These are phyloP conservation scores for Rutilus rutilus DNA, from an alignment of 2,113 vertebrate genomes.

Conservation along the genomic window DNA sequence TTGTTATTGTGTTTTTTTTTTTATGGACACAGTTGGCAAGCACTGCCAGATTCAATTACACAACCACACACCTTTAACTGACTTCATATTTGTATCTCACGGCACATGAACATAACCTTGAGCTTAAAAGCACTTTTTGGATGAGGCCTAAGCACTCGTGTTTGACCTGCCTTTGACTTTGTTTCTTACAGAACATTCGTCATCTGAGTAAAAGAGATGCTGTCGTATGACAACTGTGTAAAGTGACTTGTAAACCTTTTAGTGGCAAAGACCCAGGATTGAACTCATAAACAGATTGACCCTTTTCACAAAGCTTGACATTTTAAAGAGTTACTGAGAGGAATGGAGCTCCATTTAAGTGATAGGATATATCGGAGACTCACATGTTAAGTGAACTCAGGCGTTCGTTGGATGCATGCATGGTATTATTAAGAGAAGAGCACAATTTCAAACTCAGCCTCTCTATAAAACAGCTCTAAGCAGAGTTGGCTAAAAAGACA, in stretches of 20 bases:
- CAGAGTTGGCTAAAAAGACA: neutral
- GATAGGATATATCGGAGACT: neutral
- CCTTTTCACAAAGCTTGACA: conserved; percentile 20
- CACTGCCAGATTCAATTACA: neutral
- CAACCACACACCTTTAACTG: neutral
- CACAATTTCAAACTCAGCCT: neutral
- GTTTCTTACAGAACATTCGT: neutral
- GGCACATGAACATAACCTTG: neutral
- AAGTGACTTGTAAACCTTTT: conserved; percentile 21
- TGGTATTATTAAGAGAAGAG: neutral
- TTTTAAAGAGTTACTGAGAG: conserved; percentile 23
- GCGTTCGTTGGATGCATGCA: neutral
- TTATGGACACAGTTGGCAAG: neutral
- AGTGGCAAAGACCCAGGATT: neutral
- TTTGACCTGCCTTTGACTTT: neutral
- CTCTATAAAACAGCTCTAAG: conserved; percentile 8
- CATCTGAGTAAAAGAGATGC: neutral
- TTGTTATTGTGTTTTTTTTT: no score
- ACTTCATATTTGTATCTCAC: neutral
- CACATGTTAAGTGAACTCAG: neutral
- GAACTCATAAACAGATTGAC: conserved; percentile 11
- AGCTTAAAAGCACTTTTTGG: neutral
- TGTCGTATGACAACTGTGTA: neutral
- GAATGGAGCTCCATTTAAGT: conserved; percentile 10
- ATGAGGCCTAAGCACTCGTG: neutral